Conservation (phyloP, 2,113 vertebrate genomes). For the Garra rufa region DNA sequence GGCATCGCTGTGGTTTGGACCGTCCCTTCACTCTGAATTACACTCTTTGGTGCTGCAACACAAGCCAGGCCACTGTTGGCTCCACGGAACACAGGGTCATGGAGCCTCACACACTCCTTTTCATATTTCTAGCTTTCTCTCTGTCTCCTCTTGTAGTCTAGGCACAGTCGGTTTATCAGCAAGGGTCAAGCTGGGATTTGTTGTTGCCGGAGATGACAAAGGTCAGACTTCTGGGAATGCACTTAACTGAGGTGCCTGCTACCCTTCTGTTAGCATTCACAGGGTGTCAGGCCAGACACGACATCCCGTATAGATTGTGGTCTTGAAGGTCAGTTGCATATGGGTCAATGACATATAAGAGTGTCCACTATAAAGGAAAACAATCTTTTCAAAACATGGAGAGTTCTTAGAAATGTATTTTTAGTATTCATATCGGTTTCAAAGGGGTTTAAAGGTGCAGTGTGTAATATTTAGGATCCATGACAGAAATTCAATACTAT, state of each 20-base stretch:
- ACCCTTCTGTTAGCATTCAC: conserved; percentile 68
- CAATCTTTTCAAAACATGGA: background rate
- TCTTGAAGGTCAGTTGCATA: conserved; percentile 60
- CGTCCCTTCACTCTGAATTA: conserved; percentile 71
- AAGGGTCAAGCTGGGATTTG: conserved; percentile 77
- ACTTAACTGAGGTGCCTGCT: conserved; percentile 75
- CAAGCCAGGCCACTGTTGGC: conserved; percentile 65
- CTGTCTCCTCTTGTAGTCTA: conserved; percentile 61
- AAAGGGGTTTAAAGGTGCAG: too few species aligned
- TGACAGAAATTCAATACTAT: too few species aligned
- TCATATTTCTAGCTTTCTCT: conserved; percentile 25
- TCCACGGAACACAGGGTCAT: conserved; percentile 57
- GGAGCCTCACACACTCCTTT: conserved; percentile 55
- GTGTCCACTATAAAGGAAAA: background rate
- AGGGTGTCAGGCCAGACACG: conserved; percentile 68
- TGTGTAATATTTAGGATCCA: too few species aligned
- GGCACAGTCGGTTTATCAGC: conserved; percentile 76
- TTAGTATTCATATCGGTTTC: background rate
- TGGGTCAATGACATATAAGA: conserved; percentile 9
- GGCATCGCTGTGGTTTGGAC: conserved; percentile 39
- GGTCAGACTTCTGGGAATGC: conserved; percentile 73
- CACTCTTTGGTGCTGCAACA: conserved; percentile 54
- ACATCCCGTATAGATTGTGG: conserved; percentile 54
- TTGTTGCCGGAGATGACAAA: conserved; percentile 50
- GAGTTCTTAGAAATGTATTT: background rate